Base-by-base conservation (phyloP, 2,888 invertebrate genomes). In the Acronicta leporina region DNA sequence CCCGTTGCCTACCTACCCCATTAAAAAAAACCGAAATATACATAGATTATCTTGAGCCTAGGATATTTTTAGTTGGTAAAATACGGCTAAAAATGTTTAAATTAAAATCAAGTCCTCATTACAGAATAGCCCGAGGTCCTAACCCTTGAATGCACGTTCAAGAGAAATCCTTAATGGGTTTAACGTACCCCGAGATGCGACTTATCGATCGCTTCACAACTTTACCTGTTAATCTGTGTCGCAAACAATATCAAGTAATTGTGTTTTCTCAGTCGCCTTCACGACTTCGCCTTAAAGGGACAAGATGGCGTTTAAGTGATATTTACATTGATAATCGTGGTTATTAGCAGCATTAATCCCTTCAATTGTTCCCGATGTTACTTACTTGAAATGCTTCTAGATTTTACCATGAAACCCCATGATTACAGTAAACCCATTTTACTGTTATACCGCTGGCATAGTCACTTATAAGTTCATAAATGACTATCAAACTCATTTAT, bases 101-200 rank as follows among this genome's bases (percentile, higher is more conserved):
- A 41, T n/a, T 20, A 11, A 30, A 27, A 20, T n/a, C 6, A 1
- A n/a, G n/a, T 45, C 45, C n/a, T 61, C 30, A 27, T 68, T 63
- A 61, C 66, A 79, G 83, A 84, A 79, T 85, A 63, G 14, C 63
- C 80, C 81, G 53, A 54, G 77, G 72, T 74, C 75, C 55, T 81
- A 78, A 80, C 75, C 78, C 68, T 73, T 71, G 66, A 75, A 66
- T 72, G 79, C 81, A 66, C 69, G 75, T 63, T 68, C 60, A 65
- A 69, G 67, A 76, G 76, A 78, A 77, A 77, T 75, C 76, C 70
- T 73, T 84, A 85, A 84, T 83, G 79, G 80, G 70, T 75, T 75
- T 75, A 80, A 77, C 74, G 77, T 77, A 61, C 78, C 69, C 73
- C 40, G 46, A 68, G 75, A 75, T 70, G 71, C 66, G 67, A 68